Conservation (phyloP, 2,797 vertebrate species). For the Coendou prehensilis region DNA sequence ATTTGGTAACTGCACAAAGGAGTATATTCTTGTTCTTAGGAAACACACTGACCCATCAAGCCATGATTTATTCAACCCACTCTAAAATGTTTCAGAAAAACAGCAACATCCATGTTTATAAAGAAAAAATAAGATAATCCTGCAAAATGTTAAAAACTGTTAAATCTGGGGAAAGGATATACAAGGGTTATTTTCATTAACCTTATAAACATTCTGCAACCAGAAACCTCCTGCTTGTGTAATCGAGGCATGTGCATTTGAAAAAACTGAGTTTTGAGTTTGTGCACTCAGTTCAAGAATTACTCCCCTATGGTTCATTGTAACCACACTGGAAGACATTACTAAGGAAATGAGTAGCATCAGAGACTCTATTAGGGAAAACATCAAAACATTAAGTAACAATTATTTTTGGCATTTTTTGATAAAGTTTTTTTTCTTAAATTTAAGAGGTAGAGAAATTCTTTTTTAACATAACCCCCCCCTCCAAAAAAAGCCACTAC, state of each 20-base stretch:
- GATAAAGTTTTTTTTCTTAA: not conserved
- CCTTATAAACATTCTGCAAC: not conserved
- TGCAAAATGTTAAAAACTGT: conserved; percentile 19
- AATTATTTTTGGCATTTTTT: conserved; percentile 31
- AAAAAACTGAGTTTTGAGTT: not conserved
- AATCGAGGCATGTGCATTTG: not conserved
- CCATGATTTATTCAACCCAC: not conserved
- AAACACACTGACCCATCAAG: not conserved
- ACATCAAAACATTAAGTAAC: not conserved
- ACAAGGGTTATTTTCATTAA: not conserved
- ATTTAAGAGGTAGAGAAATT: not conserved
- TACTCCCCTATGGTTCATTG: not conserved
- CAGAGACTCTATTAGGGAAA: not conserved
- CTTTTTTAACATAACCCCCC: not conserved
- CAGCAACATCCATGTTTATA: not conserved
- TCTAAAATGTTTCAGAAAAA: not conserved
- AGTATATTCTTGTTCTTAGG: not conserved
- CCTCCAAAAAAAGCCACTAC: not conserved
- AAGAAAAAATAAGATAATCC: not conserved
- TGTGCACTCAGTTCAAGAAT: not conserved
- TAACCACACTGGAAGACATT: not conserved
- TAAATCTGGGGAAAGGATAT: conserved; percentile 11
- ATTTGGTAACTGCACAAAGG: not conserved
- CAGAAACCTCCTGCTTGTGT: not conserved
- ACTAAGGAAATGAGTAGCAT: not conserved